Base-by-base conservation (phyloP, 2,113 vertebrate species). In the Pollimyrus isidori region DNA sequence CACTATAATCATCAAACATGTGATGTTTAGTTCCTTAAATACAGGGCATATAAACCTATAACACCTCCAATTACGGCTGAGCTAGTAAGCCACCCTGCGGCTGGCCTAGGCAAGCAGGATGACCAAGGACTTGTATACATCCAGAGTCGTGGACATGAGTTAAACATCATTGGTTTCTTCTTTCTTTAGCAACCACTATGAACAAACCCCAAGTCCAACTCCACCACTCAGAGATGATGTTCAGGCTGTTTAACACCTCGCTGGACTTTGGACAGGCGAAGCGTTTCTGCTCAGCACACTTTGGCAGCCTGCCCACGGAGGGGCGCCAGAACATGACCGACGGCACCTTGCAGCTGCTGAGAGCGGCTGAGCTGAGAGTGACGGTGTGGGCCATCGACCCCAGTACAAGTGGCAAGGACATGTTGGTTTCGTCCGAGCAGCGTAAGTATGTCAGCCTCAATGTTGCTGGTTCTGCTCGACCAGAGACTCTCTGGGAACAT, bases 261-360 rank as follows among this genome's bases (percentile, higher is more conserved):
- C 89, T 96, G 90, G 93, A 93, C 92, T 97, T 96, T 94, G 93
- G 95, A 93, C 90, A 95, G 0, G 97, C 97, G 1, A 92, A 93
- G 26, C 94, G 93, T 73, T 95, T 92, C 93, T 98, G 98, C 10
- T 94, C 95, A 4, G 95, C 94, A 9, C 95, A 48, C 87, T 97
- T 98, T 91, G 95, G 96, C 50, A 95, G 92, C 86, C 87, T 98
- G 56, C 15, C 91, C n/a, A 10, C 92, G 91, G 10, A 87, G 88
- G 50, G 93, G 89, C 1, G 89, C 73, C 53, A 35, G 2, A 92
- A 92, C 5, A 88, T 90, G 0, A 92, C 92, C 26, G 91, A 90
- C 0, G 92, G 92, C 23, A 42, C 92, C 2, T 88, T 91, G 26
- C 62, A 92, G 42, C 89, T 96, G 4, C 93, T 95, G 87, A 89